These are phyloP conservation scores for Lycophotia porphyrea DNA, from an alignment of 2,888 invertebrate species.

Conservation along the genomic window DNA sequence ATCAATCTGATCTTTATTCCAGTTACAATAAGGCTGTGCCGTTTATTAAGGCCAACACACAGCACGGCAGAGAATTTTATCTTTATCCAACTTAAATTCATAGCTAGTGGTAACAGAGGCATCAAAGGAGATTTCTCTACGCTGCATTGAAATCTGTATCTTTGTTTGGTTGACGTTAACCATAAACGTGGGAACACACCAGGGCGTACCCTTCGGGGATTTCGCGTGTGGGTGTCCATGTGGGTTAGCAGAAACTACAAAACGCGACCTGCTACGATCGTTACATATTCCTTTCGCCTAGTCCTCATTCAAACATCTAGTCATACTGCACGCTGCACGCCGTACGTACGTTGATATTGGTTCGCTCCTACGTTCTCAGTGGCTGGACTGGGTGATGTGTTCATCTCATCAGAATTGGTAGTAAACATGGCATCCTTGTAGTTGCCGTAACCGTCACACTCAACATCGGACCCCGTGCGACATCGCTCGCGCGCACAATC, in stretches of 20 bases:
- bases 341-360: constrained; percentile 10
- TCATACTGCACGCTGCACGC: background rate
- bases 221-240: too few species aligned
- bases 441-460: constrained; percentile 86
- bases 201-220: too few species aligned
- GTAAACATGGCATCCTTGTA: constrained; percentile 82
- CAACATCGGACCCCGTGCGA: constrained; percentile 76
- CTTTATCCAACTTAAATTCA: too few species aligned
- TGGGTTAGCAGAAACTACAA: background rate
- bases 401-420: constrained; percentile 68
- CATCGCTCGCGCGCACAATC: constrained; percentile 87
- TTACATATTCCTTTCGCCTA: background rate
- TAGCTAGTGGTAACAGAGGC: too few species aligned
- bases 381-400: background rate
- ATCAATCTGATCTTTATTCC: too few species aligned
- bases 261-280: background rate
- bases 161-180: too few species aligned
- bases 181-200: too few species aligned
- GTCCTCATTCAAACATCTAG: background rate
- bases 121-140: too few species aligned
- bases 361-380: background rate
- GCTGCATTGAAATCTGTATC: too few species aligned
- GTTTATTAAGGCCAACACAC: too few species aligned
- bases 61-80: too few species aligned
- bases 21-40: too few species aligned